A percentile compares a stretch with the other conserved stretches of the same genome.
Conservation (phyloP, 1,140 invertebrate genomes). For the Heliconius hermathena region DNA sequence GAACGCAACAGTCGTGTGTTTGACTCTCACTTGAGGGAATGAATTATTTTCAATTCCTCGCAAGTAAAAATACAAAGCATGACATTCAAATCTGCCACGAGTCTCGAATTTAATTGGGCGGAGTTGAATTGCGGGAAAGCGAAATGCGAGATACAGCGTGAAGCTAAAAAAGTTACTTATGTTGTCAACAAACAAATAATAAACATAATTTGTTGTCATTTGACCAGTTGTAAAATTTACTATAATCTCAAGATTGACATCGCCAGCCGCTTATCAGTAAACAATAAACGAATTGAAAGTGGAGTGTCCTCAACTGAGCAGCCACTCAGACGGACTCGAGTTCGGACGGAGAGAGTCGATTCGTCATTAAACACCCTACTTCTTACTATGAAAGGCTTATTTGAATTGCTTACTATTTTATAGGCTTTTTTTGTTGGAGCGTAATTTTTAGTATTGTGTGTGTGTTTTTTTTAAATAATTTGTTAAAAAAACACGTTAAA, state of each 20-base stretch:
- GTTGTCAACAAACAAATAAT: too few species aligned
- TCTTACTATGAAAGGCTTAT: background rate
- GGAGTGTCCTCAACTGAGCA: background rate
- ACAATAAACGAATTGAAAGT: background rate
- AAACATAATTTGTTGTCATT: background rate
- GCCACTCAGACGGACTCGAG: conserved; percentile 9
- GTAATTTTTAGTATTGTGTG: too few species aligned
- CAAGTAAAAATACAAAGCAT: too few species aligned
- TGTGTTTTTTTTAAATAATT: too few species aligned
- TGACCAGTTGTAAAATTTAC: too few species aligned
- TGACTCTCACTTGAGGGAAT: too few species aligned
- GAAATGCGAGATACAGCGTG: background rate
- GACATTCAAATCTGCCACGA: too few species aligned
- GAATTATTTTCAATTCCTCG: too few species aligned
- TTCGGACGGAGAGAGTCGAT: too few species aligned
- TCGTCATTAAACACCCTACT: background rate
- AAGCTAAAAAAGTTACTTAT: background rate
- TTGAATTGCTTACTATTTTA: background rate
- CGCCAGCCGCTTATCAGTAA: background rate
- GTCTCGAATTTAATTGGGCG: too few species aligned
- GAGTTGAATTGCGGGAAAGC: background rate
- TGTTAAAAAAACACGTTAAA: too few species aligned
- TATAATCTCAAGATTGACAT: background rate
- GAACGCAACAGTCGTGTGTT: too few species aligned
- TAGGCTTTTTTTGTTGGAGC: background rate